Percentiles rank a stretch among this genome's conserved stretches.
phyloP scores from a whole-genome alignment of 23 tunicate species.

The Styela plicata region DNA sequence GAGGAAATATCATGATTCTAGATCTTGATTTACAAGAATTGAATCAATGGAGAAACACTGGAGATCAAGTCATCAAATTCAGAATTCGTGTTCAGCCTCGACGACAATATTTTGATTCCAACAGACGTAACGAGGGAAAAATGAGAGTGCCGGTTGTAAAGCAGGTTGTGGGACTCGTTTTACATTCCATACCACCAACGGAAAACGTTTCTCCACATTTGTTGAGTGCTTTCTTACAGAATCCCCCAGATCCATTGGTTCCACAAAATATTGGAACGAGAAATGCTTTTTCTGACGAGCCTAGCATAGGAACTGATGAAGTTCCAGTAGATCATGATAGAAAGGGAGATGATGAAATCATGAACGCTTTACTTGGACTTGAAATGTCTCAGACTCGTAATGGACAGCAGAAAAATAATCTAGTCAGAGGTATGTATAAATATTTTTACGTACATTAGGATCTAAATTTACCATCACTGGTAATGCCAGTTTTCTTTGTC shows the following conservation, averaged over 20 bases:
- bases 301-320: background rate
- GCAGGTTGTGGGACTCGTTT: conserved; percentile 4
- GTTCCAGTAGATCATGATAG: background rate
- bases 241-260: too few species aligned
- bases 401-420: too few species aligned
- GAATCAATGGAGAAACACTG: background rate
- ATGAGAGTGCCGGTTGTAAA: background rate
- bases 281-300: too few species aligned
- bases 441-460: too few species aligned
- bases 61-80: background rate
- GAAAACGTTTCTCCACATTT: background rate
- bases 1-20: background rate
- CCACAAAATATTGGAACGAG: too few species aligned
- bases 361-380: background rate
- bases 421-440: too few species aligned
- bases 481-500: too few species aligned
- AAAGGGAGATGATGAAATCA: background rate
- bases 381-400: background rate
- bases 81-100: background rate
- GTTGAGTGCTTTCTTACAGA: background rate
- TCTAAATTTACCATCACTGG: too few species aligned
- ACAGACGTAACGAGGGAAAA: background rate
- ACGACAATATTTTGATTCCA: background rate
- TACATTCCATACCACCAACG: background rate
- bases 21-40: background rate